Evolutionary conservation across 2,797 vertebrate species (phyloP), one percentile per base, ranked within the genome.

Genomic region (Eupleurogrammus muticus): DNA sequence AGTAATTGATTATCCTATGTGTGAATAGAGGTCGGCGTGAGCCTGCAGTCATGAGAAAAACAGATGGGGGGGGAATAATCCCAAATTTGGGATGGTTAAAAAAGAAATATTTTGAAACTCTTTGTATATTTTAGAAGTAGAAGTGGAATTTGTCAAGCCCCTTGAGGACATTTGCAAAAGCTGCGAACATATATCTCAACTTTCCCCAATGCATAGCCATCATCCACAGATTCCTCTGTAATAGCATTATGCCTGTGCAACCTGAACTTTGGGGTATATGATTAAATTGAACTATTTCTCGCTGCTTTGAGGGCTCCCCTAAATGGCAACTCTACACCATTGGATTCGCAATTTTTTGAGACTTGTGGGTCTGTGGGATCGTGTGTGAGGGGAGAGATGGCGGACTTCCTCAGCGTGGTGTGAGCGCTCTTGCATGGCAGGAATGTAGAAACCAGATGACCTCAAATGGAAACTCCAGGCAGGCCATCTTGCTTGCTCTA

Each of bases 391-490:
- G 4, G 51, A 73, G 55, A 34, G 47, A 47, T 47, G 70, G 50
- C 78, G 70, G 82, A 89, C 85, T 85, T 92, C 87, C 81, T 81
- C 77, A 0, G 68, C 23, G 48, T 56, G 73, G 77, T 81, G 79
- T 28, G 83, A 83, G 80, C 56, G 58, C 17, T 64, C 77, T 82
- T 83, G 82, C 89, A 71, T 87, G 80, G 83, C 82, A 91, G 90
- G 90, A 92, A 92, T 92, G 91, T 85, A 80, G 80, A 92, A 93
- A 89, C 88, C 90, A 92, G 90, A 92, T 92, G 90, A 92, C 87
- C 90, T 91, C 90, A 89, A 85, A 92, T 92, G 91, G 90, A 93
- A 93, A 93, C 88, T 92, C 81, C 88, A 87, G 86, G 61, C 83
- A 44, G 81, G 66, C 85, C 90, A 87, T 89, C 87, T 88, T 52